Conservation (phyloP, 1,140 invertebrate genomes). For the Cherax quadricarinatus region DNA sequence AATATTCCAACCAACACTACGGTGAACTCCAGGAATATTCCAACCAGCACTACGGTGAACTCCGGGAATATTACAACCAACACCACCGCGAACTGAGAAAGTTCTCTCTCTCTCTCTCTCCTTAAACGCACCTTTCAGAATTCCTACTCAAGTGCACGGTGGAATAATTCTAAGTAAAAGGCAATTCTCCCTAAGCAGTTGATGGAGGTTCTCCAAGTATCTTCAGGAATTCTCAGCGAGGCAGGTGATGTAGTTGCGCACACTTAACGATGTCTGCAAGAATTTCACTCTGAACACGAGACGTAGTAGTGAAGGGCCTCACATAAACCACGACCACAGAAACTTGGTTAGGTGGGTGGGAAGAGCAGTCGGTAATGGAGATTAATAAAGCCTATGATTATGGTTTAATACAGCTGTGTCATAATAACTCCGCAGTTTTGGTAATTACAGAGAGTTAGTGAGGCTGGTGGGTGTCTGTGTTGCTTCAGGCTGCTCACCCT, state of each 20-base stretch:
- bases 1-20: too few relatives aligned
- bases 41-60: too few relatives aligned
- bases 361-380: slow-evolving; percentile 66
- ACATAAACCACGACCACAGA: slow-evolving; percentile 61
- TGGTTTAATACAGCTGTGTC: slow-evolving; percentile 66
- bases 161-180: slow-evolving; percentile 31
- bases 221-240: slow-evolving; percentile 36
- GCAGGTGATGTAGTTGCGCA: slow-evolving; percentile 23
- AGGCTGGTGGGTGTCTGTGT: slow-evolving; percentile 56
- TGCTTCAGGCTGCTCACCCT: slow-evolving; percentile 32
- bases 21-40: too few relatives aligned
- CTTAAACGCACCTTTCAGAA: neutral
- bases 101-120: neutral
- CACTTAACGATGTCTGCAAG: slow-evolving; percentile 57
- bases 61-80: too few relatives aligned
- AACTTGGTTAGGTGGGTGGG: slow-evolving; percentile 64
- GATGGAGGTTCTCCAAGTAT: slow-evolving; percentile 55
- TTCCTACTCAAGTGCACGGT: slow-evolving; percentile 1
- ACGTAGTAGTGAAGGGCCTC: neutral
- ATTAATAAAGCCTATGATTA: slow-evolving; percentile 68
- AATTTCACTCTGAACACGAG: slow-evolving; percentile 9
- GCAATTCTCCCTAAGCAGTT: slow-evolving; percentile 47
- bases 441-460: slow-evolving; percentile 69
- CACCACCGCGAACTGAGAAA: too few relatives aligned
- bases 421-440: slow-evolving; percentile 68